Evolutionary conservation across 1,140 invertebrate genomes (phyloP), one percentile per base, ranked within the genome.

Genomic region (Steinernema feltiae): DNA sequence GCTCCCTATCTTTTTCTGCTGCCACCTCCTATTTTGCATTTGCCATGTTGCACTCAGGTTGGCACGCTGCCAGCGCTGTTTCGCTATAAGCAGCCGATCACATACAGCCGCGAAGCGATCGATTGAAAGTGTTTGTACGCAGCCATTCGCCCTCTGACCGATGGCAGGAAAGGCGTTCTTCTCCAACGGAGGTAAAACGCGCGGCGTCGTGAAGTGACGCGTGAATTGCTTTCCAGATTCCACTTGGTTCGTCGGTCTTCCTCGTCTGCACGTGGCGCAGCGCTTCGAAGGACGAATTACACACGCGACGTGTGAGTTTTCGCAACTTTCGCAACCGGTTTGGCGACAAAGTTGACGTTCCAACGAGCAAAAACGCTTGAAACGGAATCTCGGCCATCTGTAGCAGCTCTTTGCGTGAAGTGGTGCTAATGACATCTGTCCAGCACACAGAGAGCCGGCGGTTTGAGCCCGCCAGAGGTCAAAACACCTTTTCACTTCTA

Each of bases 391-490:
- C 35, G 35, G 35, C n/a, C n/a, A n/a, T n/a, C n/a, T n/a, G n/a
- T n/a, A n/a, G n/a, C n/a, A n/a, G n/a, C n/a, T n/a, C n/a, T n/a
- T n/a, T n/a, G n/a, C n/a, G n/a, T n/a, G n/a, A n/a, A n/a, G n/a
- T n/a, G n/a, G n/a, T n/a, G n/a, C n/a, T 41, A 7, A 41, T 41
- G 7, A 41, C 35, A 41, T 41, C 35, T 41, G 35, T 41, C 35
- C 18, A 41, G 35, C 35, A 41, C n/a, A n/a, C 35, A 7, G 78
- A 79, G 79, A 77, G 78, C 69, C 78, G 78, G 78, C 72, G 78
- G 78, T 79, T 79, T 72, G 78, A 80, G 77, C 78, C 78, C 78
- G 78, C 77, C 78, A 70, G 78, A 79, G 78, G 75, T 79, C 78
- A 79, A 31, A 41, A 41, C n/a, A n/a, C n/a, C 18, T 41, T 41